These are phyloP conservation scores for Octodon degus DNA, from an alignment of 2,113 vertebrate genomes.

Conservation along the genomic window DNA sequence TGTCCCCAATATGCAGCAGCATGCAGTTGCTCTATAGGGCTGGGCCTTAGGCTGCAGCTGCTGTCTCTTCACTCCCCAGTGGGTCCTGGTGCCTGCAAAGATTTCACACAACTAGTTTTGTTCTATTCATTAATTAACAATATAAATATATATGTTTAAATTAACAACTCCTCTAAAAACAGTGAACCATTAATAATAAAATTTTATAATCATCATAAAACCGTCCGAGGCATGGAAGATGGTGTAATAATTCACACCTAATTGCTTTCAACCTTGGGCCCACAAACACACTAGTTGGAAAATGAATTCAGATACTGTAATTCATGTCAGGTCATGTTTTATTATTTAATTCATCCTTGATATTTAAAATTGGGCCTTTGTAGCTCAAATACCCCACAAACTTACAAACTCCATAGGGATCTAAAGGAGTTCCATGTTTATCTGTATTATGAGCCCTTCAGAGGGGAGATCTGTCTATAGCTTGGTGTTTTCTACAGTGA, in stretches of 20 bases:
- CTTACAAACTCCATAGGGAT: background rate
- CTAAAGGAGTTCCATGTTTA: background rate
- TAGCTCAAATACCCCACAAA: constrained; percentile 64
- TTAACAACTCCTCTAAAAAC: constrained; percentile 80
- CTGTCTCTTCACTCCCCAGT: background rate
- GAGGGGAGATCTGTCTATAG: background rate
- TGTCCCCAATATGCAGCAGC: no score
- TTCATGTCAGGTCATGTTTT: constrained; percentile 75
- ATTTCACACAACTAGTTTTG: constrained; percentile 70
- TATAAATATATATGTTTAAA: constrained; percentile 81
- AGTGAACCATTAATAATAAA: constrained; percentile 82
- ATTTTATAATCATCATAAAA: constrained; percentile 84
- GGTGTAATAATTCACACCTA: constrained; percentile 81
- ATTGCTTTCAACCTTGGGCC: constrained; percentile 81
- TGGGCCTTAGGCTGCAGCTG: background rate
- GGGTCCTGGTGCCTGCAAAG: constrained; percentile 42
- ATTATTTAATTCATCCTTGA: constrained; percentile 73
- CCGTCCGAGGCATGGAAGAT: constrained; percentile 74
- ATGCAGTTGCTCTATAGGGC: rapidly evolving
- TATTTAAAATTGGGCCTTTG: constrained; percentile 81
- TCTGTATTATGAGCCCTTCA: background rate
- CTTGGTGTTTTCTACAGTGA: background rate
- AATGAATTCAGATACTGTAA: constrained; percentile 80
- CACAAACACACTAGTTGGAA: constrained; percentile 78
- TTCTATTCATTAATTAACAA: constrained; percentile 79